Evolutionary conservation across 2,888 invertebrate species (phyloP).

Genomic region (Gisinianus flammeolus): DNA sequence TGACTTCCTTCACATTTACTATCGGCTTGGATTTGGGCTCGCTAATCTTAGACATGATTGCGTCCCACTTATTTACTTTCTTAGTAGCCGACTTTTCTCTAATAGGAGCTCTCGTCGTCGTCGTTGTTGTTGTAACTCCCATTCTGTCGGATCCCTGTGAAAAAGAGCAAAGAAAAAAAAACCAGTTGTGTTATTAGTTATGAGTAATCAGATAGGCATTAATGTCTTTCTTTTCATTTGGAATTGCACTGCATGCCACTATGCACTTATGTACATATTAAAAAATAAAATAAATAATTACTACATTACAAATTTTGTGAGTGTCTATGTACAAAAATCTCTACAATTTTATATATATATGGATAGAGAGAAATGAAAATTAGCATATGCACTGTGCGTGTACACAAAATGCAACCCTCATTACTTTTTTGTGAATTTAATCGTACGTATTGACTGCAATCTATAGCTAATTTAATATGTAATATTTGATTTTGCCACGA

Average conservation of each 20-base stretch:
- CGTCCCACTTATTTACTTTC: constrained; percentile 76
- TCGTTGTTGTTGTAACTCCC: constrained; percentile 36
- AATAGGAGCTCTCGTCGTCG: constrained; percentile 6
- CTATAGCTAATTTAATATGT: too few species aligned
- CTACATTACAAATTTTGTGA: too few species aligned
- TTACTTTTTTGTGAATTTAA: too few species aligned
- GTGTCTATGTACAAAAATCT: too few species aligned
- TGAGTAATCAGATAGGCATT: not conserved
- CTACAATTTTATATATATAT: too few species aligned
- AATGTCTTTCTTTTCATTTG: not conserved
- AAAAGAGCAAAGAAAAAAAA: constrained; percentile 2
- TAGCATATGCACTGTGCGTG: too few species aligned
- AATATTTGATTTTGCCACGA: constrained; percentile 3
- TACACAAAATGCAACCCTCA: too few species aligned
- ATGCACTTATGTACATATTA: too few species aligned
- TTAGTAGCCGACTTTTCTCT: constrained; percentile 65
- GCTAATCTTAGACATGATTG: constrained; percentile 79
- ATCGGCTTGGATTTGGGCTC: constrained; percentile 63
- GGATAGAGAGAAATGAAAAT: too few species aligned
- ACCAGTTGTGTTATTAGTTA: not conserved
- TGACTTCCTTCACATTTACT: constrained; percentile 78
- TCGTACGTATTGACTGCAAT: too few species aligned
- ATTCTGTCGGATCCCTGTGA: constrained; percentile 31
- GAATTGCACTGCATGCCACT: too few species aligned
- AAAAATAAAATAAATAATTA: too few species aligned